A percentile compares a stretch with the other conserved stretches of the same genome.
Conservation (phyloP, 2,113 vertebrate species). For the Pogonocichla stellata region DNA sequence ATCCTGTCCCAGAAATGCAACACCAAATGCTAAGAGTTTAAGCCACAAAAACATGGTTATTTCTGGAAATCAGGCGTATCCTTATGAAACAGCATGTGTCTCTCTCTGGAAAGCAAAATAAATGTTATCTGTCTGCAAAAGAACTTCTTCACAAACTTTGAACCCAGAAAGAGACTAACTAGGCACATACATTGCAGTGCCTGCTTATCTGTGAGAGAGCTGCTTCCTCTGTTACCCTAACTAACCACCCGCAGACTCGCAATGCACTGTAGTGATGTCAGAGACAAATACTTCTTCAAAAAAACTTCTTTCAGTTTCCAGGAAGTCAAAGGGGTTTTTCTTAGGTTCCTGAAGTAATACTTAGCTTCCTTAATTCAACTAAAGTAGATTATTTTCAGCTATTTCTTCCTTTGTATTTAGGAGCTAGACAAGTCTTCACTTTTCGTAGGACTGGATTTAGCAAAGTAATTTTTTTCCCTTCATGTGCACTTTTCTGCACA, state of each 20-base stretch:
- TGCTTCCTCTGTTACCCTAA: conserved; percentile 82
- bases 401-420: not conserved
- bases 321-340: conserved; percentile 77
- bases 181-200: conserved; percentile 67
- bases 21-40: conserved; percentile 76
- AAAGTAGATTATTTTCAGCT: not conserved
- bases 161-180: conserved; percentile 41
- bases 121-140: conserved; percentile 49
- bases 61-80: conserved; percentile 74
- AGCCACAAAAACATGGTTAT: conserved; percentile 85
- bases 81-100: conserved; percentile 80
- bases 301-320: conserved; percentile 73
- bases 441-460: not conserved
- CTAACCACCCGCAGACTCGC: conserved; percentile 73
- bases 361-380: conserved; percentile 71
- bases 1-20: conserved; percentile 65
- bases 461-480: not conserved
- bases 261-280: conserved; percentile 80
- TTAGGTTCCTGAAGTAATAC: conserved; percentile 45
- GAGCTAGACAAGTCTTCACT: not conserved
- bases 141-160: conserved; percentile 8
- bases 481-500: not conserved
- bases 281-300: conserved; percentile 79
- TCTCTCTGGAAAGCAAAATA: conserved; percentile 74
- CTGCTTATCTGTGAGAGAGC: conserved; percentile 76